These are phyloP conservation scores for Papilio aristodemus DNA, from an alignment of 1,140 invertebrate genomes.

Conservation along the genomic window DNA sequence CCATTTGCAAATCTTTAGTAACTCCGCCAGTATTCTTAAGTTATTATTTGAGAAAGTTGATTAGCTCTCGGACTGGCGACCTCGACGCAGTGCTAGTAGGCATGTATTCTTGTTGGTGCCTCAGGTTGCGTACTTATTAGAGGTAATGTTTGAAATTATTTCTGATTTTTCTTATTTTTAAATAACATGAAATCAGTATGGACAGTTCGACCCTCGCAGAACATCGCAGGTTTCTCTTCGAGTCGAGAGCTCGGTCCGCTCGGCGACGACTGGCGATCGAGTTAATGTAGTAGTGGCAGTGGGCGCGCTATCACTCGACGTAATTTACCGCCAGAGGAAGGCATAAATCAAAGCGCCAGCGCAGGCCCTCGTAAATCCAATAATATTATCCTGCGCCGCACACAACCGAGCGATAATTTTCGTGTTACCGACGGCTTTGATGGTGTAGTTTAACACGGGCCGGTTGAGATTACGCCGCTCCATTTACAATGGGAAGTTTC, in stretches of 20 bases:
- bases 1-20: neutral
- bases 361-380: conserved; percentile 62
- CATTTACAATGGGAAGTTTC: conserved; percentile 33
- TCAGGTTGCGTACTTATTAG: no score
- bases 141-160: no score
- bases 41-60: no score
- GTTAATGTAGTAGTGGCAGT: conserved; percentile 11
- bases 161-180: no score
- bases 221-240: neutral
- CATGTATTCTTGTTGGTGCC: no score
- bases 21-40: neutral
- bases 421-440: conserved; percentile 40
- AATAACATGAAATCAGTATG: neutral
- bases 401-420: conserved; percentile 50
- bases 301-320: conserved; percentile 39
- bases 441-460: conserved; percentile 38
- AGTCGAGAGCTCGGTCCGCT: neutral
- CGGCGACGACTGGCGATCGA: conserved; percentile 14
- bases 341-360: conserved; percentile 59
- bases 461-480: conserved; percentile 38
- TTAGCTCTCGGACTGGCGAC: no score
- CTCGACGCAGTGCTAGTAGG: no score
- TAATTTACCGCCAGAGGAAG: conserved; percentile 62
- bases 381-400: conserved; percentile 61
- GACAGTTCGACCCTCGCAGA: neutral